These are phyloP conservation scores for Talpa occidentalis DNA, from an alignment of 2,113 vertebrate genomes.

Conservation along the genomic window DNA sequence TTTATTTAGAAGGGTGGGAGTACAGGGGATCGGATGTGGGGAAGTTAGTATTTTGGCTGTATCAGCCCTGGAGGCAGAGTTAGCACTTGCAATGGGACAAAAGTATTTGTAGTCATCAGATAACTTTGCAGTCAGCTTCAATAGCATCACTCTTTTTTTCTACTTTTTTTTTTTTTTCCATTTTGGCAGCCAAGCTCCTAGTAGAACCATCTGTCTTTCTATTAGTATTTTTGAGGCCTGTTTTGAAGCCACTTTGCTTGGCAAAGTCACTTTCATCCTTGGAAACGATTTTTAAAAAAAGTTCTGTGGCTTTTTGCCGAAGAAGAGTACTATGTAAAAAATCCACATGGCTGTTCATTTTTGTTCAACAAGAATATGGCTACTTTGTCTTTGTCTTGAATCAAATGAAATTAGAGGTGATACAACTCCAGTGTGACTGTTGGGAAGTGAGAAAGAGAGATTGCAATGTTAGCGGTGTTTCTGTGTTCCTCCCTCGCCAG, in stretches of 20 bases:
- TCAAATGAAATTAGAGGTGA: conserved; percentile 69
- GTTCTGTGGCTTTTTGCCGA: conserved; percentile 94
- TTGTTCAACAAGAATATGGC: conserved; percentile 86
- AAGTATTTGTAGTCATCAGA: conserved; percentile 90
- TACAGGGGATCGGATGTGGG: conserved; percentile 67
- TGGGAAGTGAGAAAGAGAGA: neutral
- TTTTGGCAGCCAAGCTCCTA: conserved; percentile 95
- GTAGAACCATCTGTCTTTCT: conserved; percentile 99
- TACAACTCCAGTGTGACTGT: conserved; percentile 39
- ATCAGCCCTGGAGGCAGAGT: conserved; percentile 89
- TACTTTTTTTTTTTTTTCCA: conserved; percentile 89
- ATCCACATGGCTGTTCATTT: conserved; percentile 94
- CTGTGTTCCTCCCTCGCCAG: neutral
- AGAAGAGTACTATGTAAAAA: conserved; percentile 91
- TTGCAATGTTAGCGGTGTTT: conserved; percentile 24
- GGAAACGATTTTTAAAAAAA: conserved; percentile 94
- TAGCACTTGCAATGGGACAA: conserved; percentile 88
- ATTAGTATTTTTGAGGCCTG: conserved; percentile 94
- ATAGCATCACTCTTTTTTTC: conserved; percentile 93
- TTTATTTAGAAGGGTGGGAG: conserved; percentile 65
- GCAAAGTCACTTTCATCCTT: conserved; percentile 98
- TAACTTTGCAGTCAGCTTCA: conserved; percentile 93
- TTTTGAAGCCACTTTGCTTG: conserved; percentile 93
- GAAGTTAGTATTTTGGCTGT: conserved; percentile 86
- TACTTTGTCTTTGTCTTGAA: conserved; percentile 88